phyloP scores from a whole-genome alignment of 2,113 vertebrate species.

The Paradoxurus hermaphroditus region DNA sequence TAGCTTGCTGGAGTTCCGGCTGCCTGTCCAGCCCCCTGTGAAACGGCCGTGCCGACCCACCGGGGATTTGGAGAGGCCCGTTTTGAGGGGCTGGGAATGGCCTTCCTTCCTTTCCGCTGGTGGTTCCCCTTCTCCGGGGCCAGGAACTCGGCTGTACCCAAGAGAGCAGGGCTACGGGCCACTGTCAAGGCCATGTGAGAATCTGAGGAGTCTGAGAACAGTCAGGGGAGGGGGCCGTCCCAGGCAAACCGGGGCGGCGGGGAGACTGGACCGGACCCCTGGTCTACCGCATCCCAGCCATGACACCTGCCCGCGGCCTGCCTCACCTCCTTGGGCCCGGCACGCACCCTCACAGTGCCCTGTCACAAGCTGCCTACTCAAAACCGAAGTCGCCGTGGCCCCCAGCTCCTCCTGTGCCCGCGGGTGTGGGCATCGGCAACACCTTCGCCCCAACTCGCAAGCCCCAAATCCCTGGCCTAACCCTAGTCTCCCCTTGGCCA shows the following conservation, averaged over 20 bases:
- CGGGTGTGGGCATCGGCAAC: not conserved
- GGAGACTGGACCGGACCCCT: not conserved
- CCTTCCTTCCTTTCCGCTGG: not conserved
- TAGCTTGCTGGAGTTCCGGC: no score
- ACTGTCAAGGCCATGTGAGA: no score
- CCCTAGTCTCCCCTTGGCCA: not conserved
- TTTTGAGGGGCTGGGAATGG: rapidly evolving
- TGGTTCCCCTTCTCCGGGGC: not conserved
- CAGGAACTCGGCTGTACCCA: not conserved
- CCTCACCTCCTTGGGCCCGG: not conserved
- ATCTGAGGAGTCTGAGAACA: not conserved
- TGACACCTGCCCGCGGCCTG: rapidly evolving
- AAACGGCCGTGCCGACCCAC: not conserved
- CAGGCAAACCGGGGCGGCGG: not conserved
- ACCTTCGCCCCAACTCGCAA: not conserved
- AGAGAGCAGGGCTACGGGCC: no score
- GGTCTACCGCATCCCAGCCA: not conserved
- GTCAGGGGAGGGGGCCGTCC: not conserved
- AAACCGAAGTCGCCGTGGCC: not conserved
- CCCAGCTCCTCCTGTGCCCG: rapidly evolving
- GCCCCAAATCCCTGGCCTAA: not conserved
- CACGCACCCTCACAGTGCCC: not conserved
- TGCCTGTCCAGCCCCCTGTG: not conserved
- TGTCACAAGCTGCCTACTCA: not conserved
- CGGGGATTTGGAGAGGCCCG: not conserved